These are phyloP conservation scores for Rhinogobio ventralis DNA, from an alignment of 2,797 vertebrate species.

Conservation along the genomic window DNA sequence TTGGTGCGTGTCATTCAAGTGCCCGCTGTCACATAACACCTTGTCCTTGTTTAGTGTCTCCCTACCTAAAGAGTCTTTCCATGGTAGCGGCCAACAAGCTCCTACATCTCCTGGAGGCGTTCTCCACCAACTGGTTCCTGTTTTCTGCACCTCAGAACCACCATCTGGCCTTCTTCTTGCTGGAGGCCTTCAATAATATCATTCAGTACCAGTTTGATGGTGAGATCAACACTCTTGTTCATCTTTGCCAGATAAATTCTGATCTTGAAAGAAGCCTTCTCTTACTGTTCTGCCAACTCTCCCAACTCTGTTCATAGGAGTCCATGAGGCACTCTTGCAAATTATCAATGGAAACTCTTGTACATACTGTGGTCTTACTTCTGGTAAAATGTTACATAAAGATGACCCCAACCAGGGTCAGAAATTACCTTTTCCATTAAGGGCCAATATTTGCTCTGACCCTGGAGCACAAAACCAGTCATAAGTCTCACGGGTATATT, in stretches of 20 bases:
- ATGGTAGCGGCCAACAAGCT: constrained; percentile 99
- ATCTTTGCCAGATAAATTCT: background rate
- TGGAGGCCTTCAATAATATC: constrained; percentile 98
- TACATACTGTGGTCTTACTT: background rate
- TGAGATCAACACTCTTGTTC: constrained; percentile 55
- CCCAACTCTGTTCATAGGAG: background rate
- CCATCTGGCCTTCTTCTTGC: constrained; percentile 95
- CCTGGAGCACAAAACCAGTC: no score
- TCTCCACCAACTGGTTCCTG: constrained; percentile 96
- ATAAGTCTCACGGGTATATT: no score
- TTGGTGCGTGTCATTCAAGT: background rate
- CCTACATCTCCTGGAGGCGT: constrained; percentile 95
- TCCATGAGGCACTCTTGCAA: background rate
- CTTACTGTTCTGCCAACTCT: background rate
- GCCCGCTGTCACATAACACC: background rate
- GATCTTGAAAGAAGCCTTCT: background rate
- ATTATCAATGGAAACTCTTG: background rate
- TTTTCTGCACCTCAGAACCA: constrained; percentile 95
- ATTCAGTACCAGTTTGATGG: constrained; percentile 99
- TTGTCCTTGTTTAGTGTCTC: constrained; percentile 84
- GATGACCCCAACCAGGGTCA: background rate
- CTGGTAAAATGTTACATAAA: background rate
- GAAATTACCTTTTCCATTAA: background rate
- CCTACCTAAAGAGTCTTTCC: constrained; percentile 96
- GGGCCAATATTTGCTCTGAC: no score